These are phyloP conservation scores for Hermatobates lingyangjiaoensis DNA, from an alignment of 1,140 invertebrate species.

Conservation along the genomic window DNA sequence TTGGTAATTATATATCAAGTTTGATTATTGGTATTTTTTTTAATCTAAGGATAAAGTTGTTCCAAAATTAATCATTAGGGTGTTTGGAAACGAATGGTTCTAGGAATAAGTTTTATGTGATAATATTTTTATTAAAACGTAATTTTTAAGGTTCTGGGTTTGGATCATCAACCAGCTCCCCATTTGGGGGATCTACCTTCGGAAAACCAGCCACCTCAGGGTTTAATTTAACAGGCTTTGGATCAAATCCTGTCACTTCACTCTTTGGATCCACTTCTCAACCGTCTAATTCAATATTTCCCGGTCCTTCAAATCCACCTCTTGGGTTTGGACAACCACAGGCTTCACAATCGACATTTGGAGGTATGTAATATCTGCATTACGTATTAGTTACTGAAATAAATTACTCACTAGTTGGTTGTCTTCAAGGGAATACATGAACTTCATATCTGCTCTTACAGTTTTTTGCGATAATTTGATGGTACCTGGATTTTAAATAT, in stretches of 20 bases:
- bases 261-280: slow-evolving; percentile 34
- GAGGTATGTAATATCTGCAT: too few species aligned
- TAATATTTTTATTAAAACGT: too few species aligned
- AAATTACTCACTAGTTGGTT: neutral
- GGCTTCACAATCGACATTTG: slow-evolving; percentile 17
- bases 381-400: too few species aligned
- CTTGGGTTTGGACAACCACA: slow-evolving; percentile 21
- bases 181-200: slow-evolving; percentile 29
- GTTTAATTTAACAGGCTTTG: slow-evolving; percentile 29
- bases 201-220: slow-evolving; percentile 30
- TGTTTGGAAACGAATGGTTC: too few species aligned
- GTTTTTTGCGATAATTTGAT: neutral
- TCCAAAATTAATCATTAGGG: too few species aligned
- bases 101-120: too few species aligned
- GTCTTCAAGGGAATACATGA: neutral
- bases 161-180: slow-evolving; percentile 8
- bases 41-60: too few species aligned
- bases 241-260: slow-evolving; percentile 26
- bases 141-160: neutral
- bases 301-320: slow-evolving; percentile 30
- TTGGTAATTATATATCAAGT: too few species aligned
- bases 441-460: neutral
- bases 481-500: neutral
- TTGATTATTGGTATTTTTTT: too few species aligned
- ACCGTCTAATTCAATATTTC: too few species aligned